Evolutionary conservation across 1,140 invertebrate genomes (phyloP).

Genomic region (Lasioglossum albipes): DNA sequence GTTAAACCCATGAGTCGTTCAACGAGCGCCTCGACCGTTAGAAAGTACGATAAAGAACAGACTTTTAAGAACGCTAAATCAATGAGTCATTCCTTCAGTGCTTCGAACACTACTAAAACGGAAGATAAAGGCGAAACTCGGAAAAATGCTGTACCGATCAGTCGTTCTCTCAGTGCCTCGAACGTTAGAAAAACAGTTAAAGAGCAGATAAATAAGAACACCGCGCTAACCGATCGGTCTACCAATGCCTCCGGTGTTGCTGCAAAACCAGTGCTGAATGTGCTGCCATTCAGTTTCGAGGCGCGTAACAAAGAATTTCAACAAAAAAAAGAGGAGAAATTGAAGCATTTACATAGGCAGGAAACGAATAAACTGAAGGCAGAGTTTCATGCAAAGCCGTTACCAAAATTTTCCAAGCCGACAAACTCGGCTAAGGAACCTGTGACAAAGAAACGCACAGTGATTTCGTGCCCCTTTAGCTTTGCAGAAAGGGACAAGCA

Average conservation of each 20-base stretch:
- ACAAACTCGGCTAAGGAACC: conserved; percentile 5
- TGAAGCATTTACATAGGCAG: conserved; percentile 74
- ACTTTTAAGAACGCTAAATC: conserved; percentile 33
- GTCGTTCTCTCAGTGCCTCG: conserved; percentile 42
- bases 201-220: not conserved
- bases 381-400: conserved; percentile 78
- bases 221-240: conserved; percentile 42
- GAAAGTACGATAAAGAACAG: conserved; percentile 21
- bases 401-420: conserved; percentile 41
- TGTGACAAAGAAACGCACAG: not conserved
- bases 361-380: conserved; percentile 69
- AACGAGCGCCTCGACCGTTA: too few species aligned
- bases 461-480: conserved; percentile 77
- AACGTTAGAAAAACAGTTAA: conserved; percentile 58
- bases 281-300: conserved; percentile 81
- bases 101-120: not conserved
- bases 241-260: conserved; percentile 54
- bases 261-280: conserved; percentile 37
- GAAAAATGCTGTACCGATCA: not conserved
- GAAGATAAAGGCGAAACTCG: not conserved
- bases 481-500: conserved; percentile 81
- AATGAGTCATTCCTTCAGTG: not conserved
- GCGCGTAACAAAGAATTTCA: conserved; percentile 76
- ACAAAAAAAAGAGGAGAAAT: conserved; percentile 80
- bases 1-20: too few species aligned